Percentiles rank a stretch among this genome's conserved stretches.
Conservation (phyloP, 2,113 vertebrate genomes). For the Ailurus styani region DNA sequence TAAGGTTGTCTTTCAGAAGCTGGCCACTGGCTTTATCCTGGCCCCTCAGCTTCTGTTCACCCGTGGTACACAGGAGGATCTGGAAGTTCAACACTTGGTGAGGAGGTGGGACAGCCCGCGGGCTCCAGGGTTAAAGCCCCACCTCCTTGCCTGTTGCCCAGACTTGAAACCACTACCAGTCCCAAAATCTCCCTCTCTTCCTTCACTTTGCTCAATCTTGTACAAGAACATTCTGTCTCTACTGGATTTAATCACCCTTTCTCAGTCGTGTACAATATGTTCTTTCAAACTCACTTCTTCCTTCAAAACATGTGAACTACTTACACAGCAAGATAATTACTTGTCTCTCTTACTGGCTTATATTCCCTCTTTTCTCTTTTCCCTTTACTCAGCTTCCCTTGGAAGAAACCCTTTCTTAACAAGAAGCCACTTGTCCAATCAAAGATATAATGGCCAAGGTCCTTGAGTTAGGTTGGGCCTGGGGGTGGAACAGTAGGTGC, state of each 20-base stretch:
- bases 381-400: neutral
- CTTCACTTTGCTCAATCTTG: neutral
- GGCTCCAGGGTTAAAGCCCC: neutral
- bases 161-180: neutral
- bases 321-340: conserved; percentile 22
- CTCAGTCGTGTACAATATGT: neutral
- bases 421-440: neutral
- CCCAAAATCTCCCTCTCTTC: neutral
- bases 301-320: conserved; percentile 24
- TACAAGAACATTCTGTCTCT: conserved; percentile 20
- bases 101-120: neutral
- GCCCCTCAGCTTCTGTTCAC: neutral
- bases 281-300: conserved; percentile 34
- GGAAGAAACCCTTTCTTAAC: neutral
- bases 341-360: conserved; percentile 11
- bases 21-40: neutral
- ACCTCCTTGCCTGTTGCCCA: neutral
- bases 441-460: neutral
- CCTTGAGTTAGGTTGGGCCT: neutral
- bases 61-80: neutral
- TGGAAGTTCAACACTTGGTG: neutral
- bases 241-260: neutral
- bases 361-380: neutral
- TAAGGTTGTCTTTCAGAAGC: neutral
- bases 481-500: neutral